Evolutionary conservation across 2,888 invertebrate genomes (phyloP), one percentile per base, ranked within the genome.

Genomic region (Watsonalla binaria): DNA sequence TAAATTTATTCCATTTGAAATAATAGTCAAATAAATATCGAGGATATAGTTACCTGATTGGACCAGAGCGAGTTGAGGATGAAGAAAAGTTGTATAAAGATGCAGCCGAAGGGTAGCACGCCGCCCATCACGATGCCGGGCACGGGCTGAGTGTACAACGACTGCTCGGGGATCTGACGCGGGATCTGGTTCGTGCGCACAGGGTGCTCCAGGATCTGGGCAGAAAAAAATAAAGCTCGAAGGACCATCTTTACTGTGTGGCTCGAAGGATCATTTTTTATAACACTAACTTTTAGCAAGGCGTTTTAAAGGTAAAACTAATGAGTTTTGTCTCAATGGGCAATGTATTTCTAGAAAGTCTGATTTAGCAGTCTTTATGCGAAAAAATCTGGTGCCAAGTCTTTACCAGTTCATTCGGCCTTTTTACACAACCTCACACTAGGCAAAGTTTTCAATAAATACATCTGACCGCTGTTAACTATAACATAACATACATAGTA

Each of bases 151-250:
- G 99, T 99, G 92, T 99, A 99, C 73, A 99, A 93, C n/a, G 97
- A 97, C 89, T 99, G 99, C 74, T 99, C 98, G 0, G 99, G 99
- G 72, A 99, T 99, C 89, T 99, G 97, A 0, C 99, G 94, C 5
- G 99, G 99, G 72, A 99, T 99, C 91, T 99, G 99, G 90, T 99
- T 99, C 14, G 99, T 99, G 74, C 99, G 94, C 33, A 99, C 99
- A 8, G 99, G 99, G 89, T 99, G 98, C 81, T 99, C 98, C 74
- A 99, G 92, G 42, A 96, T 95, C 97, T 98, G 80, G 5, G 56
- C 46, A 54, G 48, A 34, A 42, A 50, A 11, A 52, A 46, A n/a
- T 34, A 0, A n/a, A n/a, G 14, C 13, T 46, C 15, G 24, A 15
- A 14, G 14, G 15, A 15, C 47, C 56, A 33, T 54, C 45, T n/a